Evolutionary conservation across 2,888 invertebrate genomes (phyloP).

Genomic region (Polymixis flavicincta): DNA sequence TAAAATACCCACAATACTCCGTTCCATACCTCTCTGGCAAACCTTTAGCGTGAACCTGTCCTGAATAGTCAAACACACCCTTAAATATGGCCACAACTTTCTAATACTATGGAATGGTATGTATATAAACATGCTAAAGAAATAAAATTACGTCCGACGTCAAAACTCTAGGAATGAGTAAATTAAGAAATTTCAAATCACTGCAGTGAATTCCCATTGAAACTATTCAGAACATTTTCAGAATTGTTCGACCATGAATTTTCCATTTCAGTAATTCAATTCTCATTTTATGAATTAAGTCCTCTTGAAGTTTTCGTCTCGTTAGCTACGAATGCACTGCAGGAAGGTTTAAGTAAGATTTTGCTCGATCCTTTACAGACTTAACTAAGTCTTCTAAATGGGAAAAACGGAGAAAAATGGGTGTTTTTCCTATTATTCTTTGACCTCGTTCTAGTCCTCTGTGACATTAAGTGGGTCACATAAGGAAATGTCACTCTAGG

Average conservation of each 20-base stretch:
- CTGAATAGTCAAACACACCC: too few relatives aligned
- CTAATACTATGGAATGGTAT: too few relatives aligned
- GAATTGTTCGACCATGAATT: slow-evolving; percentile 28
- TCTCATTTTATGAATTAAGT: slow-evolving; percentile 14
- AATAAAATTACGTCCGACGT: not conserved
- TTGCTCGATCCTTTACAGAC: not conserved
- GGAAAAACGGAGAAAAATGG: slow-evolving; percentile 18
- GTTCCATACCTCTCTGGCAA: too few relatives aligned
- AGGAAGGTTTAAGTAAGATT: slow-evolving; percentile 7
- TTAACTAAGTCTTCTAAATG: slow-evolving; percentile 11
- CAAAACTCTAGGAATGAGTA: not conserved
- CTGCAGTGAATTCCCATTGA: slow-evolving; percentile 17
- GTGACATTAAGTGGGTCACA: slow-evolving; percentile 7
- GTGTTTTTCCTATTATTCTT: slow-evolving; percentile 20
- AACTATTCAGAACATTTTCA: slow-evolving; percentile 13
- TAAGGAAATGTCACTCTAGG: slow-evolving; percentile 29
- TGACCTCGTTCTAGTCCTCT: slow-evolving; percentile 11
- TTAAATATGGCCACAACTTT: too few relatives aligned
- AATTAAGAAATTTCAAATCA: slow-evolving; percentile 17
- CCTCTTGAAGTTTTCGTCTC: slow-evolving; percentile 11
- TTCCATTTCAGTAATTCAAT: slow-evolving; percentile 41
- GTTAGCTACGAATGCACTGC: slow-evolving; percentile 23
- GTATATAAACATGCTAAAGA: too few relatives aligned
- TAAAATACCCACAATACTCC: too few relatives aligned
- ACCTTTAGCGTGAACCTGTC: too few relatives aligned